Evolutionary conservation across 2,113 vertebrate species (phyloP), one percentile per base, ranked within the genome.

Genomic region (Agelaius phoeniceus): DNA sequence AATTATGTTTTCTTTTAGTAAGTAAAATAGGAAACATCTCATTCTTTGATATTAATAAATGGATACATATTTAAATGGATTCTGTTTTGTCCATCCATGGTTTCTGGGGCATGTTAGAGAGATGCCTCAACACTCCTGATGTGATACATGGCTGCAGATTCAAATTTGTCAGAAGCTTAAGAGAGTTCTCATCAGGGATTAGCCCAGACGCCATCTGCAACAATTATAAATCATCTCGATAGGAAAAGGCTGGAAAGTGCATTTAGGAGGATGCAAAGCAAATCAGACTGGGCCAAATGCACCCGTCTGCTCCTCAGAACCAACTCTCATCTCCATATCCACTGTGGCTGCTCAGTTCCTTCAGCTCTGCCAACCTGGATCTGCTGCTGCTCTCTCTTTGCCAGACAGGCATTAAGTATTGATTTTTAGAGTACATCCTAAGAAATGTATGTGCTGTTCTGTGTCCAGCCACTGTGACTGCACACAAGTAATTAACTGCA

Each of bases 141-240:
- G 71, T 7, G 62, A 65, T 82, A 43, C 19, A 8, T 18, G 67
- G 67, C 87, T 84, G 51, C 84, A 89, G 87, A 87, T 31, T 62
- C 71, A 83, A 74, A 90, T 85, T 28, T 85, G 39, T 80, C 87
- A 93, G 75, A 30, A 84, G 57, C 71, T 73, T 46, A 66, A 69
- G 48, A 69, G 78, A 89, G n/a, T 83, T 93, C 87, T 89, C 91
- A 85, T 62, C 26, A 27, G 84, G 78, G 89, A 95, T 91, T 74
- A 89, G 71, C 91, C 75, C 19, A 77, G 84, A 79, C 1, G 0
- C 87, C 75, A 83, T 77, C 91, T 89, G 62, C 93, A 96, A 91
- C 84, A 93, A 90, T 90, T 94, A 80, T 59, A 96, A 94, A 85
- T 94, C 87, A 94, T 77, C 75, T 89, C 1, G 2, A 82, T 61